Evolutionary conservation across 1,140 invertebrate genomes (phyloP).

Genomic region (Samia ricini): DNA sequence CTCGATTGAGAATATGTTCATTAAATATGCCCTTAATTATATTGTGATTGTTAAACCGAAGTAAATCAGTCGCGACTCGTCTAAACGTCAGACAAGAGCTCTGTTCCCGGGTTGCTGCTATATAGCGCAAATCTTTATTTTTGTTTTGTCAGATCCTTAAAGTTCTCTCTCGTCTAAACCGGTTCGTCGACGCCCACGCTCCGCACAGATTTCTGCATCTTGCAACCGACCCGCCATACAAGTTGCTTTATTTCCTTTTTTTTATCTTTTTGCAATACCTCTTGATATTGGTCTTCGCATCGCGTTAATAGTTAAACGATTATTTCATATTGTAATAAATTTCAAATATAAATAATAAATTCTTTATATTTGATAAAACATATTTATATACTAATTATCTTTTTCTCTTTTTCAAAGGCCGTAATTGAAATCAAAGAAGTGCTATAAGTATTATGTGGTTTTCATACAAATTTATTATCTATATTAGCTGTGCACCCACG

Average conservation of each 20-base stretch:
- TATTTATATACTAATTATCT: background rate
- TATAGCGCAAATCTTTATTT: slow-evolving; percentile 59
- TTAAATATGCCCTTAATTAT: background rate
- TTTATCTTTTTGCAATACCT: slow-evolving; percentile 68
- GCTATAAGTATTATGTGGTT: too few species aligned
- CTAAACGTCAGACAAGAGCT: slow-evolving; percentile 52
- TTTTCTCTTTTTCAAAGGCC: too few species aligned
- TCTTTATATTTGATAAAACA: slow-evolving; percentile 13
- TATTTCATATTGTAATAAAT: slow-evolving; percentile 15
- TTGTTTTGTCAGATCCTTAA: slow-evolving; percentile 69
- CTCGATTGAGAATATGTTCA: too few species aligned
- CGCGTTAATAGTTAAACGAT: slow-evolving; percentile 61
- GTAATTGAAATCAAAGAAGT: too few species aligned
- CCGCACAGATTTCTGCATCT: slow-evolving; percentile 75
- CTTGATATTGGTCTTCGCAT: slow-evolving; percentile 58
- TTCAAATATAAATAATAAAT: slow-evolving; percentile 28
- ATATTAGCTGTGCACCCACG: too few species aligned
- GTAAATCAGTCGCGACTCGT: slow-evolving; percentile 11
- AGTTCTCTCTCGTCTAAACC: slow-evolving; percentile 71
- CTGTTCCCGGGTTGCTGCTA: slow-evolving; percentile 47
- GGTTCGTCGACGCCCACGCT: slow-evolving; percentile 65
- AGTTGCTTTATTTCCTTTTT: slow-evolving; percentile 70
- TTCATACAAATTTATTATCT: too few species aligned
- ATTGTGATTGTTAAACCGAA: background rate
- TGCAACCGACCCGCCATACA: slow-evolving; percentile 68